Percentiles rank a stretch among this genome's conserved stretches.
Conservation (phyloP, 2,888 invertebrate genomes). For the Amblyjoppa fuscipennis region DNA sequence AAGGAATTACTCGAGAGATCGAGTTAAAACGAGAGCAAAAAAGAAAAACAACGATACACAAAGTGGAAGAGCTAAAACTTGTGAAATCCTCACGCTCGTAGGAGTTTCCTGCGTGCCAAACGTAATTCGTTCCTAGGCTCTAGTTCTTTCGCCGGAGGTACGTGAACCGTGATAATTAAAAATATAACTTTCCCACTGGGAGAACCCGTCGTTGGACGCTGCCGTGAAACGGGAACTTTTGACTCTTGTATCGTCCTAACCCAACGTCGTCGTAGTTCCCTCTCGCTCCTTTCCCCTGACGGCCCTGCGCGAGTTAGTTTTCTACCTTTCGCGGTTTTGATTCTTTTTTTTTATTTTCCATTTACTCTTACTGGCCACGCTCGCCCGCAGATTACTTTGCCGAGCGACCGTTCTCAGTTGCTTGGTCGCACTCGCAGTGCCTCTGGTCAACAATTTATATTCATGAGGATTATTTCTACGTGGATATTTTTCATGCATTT, state of each 20-base stretch:
- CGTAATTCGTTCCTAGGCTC: conserved; percentile 45
- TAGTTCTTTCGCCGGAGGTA: conserved; percentile 37
- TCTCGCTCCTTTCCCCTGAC: too few species aligned
- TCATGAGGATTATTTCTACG: conserved; percentile 76
- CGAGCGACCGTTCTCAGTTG: conserved; percentile 13
- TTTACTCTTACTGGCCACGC: conserved; percentile 15
- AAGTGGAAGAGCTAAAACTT: conserved; percentile 58
- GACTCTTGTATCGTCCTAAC: conserved; percentile 68
- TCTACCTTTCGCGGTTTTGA: neutral
- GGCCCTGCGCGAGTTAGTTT: conserved; percentile 24
- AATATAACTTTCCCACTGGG: conserved; percentile 62
- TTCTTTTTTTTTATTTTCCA: conserved; percentile 31
- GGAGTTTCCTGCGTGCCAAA: conserved; percentile 20
- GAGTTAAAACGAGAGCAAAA: conserved; percentile 24
- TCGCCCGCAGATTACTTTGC: neutral
- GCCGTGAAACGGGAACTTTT: conserved; percentile 62
- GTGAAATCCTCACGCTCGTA: conserved; percentile 40
- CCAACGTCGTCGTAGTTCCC: neutral
- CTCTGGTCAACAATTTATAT: conserved; percentile 75
- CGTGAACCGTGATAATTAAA: conserved; percentile 67
- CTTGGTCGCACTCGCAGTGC: conserved; percentile 8
- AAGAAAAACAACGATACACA: conserved; percentile 21
- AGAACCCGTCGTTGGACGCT: conserved; percentile 24
- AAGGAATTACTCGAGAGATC: conserved; percentile 32
- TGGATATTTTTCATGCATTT: conserved; percentile 24